Evolutionary conservation across 2,113 vertebrate genomes (phyloP).

Genomic region (Pseudopodoces humilis): DNA sequence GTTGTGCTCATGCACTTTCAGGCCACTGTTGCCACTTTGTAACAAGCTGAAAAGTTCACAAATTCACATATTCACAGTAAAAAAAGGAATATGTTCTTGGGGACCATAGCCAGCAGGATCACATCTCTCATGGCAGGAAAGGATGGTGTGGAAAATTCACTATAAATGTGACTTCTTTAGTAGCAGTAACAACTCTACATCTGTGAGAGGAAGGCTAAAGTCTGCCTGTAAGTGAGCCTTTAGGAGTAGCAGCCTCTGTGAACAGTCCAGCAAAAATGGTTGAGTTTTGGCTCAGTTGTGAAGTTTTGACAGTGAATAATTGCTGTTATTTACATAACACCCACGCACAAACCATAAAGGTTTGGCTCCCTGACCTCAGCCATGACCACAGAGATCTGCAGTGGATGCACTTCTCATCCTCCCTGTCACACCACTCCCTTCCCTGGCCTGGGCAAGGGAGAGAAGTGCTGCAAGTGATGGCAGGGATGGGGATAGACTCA

Average conservation of each 20-base stretch:
- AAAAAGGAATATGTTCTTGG: neutral
- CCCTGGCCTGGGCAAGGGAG: neutral
- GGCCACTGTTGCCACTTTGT: neutral
- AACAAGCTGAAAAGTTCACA: neutral
- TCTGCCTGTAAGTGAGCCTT: neutral
- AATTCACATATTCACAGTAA: neutral
- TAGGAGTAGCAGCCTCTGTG: neutral
- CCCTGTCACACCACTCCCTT: neutral
- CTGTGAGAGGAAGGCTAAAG: neutral
- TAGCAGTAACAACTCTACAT: neutral
- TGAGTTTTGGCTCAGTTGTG: slow-evolving; percentile 18
- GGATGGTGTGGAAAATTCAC: neutral
- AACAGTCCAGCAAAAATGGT: neutral
- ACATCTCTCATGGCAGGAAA: neutral
- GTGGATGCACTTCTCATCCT: neutral
- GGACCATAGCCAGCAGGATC: neutral
- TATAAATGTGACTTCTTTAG: neutral
- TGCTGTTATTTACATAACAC: slow-evolving; percentile 26
- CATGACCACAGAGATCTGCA: slow-evolving; percentile 18
- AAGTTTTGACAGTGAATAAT: slow-evolving; percentile 53
- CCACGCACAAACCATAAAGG: neutral
- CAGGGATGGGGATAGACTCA: neutral
- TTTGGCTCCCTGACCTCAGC: slow-evolving; percentile 44
- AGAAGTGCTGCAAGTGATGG: neutral
- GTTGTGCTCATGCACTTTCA: neutral